Evolutionary conservation across 2,888 invertebrate genomes (phyloP).

Genomic region (Buathra laborator): DNA sequence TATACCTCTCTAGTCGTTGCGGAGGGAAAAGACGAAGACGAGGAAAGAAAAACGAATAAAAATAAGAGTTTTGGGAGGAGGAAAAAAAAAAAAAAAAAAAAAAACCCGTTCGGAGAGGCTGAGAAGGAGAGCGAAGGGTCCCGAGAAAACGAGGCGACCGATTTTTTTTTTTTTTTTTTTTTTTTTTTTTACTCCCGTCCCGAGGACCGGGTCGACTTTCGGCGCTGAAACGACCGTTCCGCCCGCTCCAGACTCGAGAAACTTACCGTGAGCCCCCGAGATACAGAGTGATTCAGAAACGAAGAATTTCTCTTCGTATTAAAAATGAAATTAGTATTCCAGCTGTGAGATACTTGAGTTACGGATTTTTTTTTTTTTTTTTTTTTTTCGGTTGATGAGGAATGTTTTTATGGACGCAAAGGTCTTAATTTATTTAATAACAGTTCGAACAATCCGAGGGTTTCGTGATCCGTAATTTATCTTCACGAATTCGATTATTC

Average conservation of each 20-base stretch:
- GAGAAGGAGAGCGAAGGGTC: conserved; percentile 33
- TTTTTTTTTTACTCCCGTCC: conserved; percentile 16
- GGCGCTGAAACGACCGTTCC: conserved; percentile 56
- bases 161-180: conserved; percentile 59
- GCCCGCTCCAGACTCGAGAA: conserved; percentile 42
- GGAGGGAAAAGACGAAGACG: conserved; percentile 19
- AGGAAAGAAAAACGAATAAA: conserved; percentile 26
- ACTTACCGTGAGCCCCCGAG: conserved; percentile 20
- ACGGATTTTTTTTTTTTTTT: not conserved
- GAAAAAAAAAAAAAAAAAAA: conserved; percentile 30
- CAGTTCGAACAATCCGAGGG: not conserved
- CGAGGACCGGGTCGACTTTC: conserved; percentile 63
- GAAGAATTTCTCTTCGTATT: not conserved
- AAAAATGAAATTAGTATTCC: not conserved
- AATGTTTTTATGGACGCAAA: too few species aligned
- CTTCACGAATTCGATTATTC: not conserved
- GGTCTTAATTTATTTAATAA: not conserved
- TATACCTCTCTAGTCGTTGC: conserved; percentile 32
- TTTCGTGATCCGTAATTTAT: too few species aligned
- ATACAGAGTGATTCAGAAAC: conserved; percentile 41
- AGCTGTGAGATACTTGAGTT: not conserved
- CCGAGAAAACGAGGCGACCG: conserved; percentile 68
- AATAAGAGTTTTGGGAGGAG: conserved; percentile 10
- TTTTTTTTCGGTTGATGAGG: too few species aligned
- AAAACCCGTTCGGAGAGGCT: conserved; percentile 63